A percentile compares a stretch with the other conserved stretches of the same genome.
These are phyloP conservation scores for Cervus canadensis DNA, from an alignment of 2,113 vertebrate species.

Conservation along the genomic window DNA sequence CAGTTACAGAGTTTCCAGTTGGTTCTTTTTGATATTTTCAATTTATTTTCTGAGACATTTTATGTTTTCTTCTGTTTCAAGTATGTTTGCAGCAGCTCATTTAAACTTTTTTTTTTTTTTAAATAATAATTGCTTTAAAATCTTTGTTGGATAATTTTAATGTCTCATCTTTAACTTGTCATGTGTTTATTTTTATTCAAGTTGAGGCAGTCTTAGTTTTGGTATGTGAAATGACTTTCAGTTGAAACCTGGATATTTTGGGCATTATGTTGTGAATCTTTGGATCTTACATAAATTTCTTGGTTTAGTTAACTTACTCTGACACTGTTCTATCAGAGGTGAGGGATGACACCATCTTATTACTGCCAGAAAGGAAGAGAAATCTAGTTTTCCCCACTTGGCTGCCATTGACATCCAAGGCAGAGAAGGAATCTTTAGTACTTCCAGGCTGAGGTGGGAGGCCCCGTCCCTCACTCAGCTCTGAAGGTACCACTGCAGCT, in stretches of 20 bases:
- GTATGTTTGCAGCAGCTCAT: background rate
- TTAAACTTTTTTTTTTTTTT: background rate
- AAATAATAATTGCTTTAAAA: background rate
- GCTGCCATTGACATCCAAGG: background rate
- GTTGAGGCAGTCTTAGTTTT: conserved; percentile 4
- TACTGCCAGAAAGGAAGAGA: background rate
- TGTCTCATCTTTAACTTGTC: background rate
- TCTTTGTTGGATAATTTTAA: conserved; percentile 33
- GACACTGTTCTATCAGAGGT: background rate
- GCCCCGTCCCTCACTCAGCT: background rate
- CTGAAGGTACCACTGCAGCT: background rate
- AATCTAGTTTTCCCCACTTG: background rate
- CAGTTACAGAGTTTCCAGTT: background rate
- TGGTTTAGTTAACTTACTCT: background rate
- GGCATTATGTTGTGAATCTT: background rate
- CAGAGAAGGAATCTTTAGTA: background rate
- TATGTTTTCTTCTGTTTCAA: conserved; percentile 35
- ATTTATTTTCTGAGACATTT: background rate
- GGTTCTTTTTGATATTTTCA: background rate
- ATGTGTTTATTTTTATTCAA: background rate
- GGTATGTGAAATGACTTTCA: background rate
- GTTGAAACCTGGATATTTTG: background rate
- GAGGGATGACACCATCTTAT: background rate
- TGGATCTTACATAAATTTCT: background rate
- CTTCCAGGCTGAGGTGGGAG: background rate